Evolutionary conservation across 2,888 invertebrate species (phyloP).

Genomic region (Hecatera dysodea): DNA sequence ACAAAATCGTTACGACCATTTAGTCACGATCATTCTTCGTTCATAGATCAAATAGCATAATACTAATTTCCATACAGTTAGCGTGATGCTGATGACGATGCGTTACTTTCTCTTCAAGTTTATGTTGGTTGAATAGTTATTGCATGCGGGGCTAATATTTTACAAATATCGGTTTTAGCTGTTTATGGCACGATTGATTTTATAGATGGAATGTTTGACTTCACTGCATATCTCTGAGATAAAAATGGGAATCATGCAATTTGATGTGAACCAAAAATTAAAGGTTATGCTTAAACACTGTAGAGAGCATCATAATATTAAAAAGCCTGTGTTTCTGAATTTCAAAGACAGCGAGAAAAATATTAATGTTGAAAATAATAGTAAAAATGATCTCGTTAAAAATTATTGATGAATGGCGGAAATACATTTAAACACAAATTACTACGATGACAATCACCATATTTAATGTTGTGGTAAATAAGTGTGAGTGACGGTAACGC

Average conservation of each 20-base stretch:
- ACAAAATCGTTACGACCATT: conserved; percentile 64
- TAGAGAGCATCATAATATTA: neutral
- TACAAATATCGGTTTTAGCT: conserved; percentile 35
- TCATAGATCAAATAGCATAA: conserved; percentile 64
- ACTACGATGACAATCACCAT: conserved; percentile 40
- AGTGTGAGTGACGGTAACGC: conserved; percentile 29
- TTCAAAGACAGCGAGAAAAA: neutral
- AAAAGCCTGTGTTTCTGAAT: neutral
- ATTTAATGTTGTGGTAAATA: conserved; percentile 51
- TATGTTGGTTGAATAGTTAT: conserved; percentile 34
- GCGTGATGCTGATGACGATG: conserved; percentile 68
- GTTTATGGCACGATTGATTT: conserved; percentile 16
- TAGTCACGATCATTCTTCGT: conserved; percentile 69
- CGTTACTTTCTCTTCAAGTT: conserved; percentile 63
- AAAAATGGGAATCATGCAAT: neutral
- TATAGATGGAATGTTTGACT: neutral
- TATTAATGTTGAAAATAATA: neutral
- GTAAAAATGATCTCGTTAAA: conserved; percentile 22
- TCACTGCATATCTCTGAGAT: neutral
- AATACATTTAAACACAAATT: conserved; percentile 41
- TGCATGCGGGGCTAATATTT: conserved; percentile 36
- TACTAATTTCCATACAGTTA: conserved; percentile 66
- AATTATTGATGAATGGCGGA: conserved; percentile 36
- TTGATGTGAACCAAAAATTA: neutral
- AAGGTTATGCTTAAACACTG: too few species aligned